Evolutionary conservation across 2,113 vertebrate genomes (phyloP).

Genomic region (Columbina picui): DNA sequence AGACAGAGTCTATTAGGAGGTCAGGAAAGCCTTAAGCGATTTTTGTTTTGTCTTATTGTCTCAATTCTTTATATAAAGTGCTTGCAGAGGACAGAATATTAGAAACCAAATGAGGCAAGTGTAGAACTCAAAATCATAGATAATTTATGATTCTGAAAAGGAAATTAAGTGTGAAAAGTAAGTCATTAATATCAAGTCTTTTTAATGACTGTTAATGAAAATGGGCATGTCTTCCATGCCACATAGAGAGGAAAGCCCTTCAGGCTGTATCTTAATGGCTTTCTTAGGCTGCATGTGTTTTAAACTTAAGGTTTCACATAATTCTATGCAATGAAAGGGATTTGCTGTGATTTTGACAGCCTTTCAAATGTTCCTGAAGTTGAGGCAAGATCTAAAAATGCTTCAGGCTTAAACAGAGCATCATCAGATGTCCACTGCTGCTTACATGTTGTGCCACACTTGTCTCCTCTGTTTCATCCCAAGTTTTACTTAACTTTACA

Average conservation of each 20-base stretch:
- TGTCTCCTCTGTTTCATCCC: not conserved
- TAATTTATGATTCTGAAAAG: not conserved
- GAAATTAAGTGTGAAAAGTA: conserved; percentile 27
- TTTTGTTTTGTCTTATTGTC: not conserved
- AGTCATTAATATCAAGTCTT: conserved; percentile 12
- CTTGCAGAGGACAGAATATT: not conserved
- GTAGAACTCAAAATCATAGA: not conserved
- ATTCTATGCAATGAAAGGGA: not conserved
- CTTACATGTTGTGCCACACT: fast-evolving
- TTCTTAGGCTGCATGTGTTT: not conserved
- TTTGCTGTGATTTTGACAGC: not conserved
- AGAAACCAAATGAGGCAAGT: not conserved
- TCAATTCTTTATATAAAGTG: not conserved
- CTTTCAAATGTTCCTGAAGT: not conserved
- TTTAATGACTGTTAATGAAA: conserved; percentile 23
- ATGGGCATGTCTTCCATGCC: not conserved
- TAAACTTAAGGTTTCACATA: not conserved
- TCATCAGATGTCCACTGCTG: not conserved
- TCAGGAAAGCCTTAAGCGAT: not conserved
- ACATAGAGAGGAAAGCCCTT: not conserved
- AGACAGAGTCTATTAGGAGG: not conserved
- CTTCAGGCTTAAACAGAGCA: not conserved
- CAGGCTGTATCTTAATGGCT: not conserved
- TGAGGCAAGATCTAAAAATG: not conserved
- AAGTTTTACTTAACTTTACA: not conserved